These are phyloP conservation scores for Megaustenia siamemsis DNA, from an alignment of 2,888 invertebrate genomes.

Conservation along the genomic window DNA sequence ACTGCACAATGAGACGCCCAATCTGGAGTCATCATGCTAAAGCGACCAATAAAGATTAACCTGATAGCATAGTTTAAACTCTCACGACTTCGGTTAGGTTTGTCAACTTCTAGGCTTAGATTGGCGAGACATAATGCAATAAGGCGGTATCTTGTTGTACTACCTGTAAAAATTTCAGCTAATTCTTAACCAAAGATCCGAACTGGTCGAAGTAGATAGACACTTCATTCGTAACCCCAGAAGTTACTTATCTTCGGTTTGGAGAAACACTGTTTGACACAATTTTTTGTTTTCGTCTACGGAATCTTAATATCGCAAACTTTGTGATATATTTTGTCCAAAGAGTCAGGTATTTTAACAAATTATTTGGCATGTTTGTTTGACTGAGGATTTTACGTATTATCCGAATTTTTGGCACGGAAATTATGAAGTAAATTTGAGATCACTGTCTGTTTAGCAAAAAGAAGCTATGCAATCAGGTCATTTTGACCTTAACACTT, in stretches of 20 bases:
- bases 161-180: constrained; percentile 39
- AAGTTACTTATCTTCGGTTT: background rate
- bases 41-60: constrained; percentile 37
- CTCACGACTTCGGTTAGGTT: background rate
- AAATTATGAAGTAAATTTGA: background rate
- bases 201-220: background rate
- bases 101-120: background rate
- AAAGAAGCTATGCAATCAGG: constrained; percentile 35
- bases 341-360: background rate
- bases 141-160: constrained; percentile 22
- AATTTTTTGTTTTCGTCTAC: background rate
- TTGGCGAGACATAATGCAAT: background rate
- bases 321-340: constrained; percentile 22
- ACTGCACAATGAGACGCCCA: constrained; percentile 32
- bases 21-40: constrained; percentile 2
- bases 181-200: background rate
- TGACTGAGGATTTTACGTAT: background rate
- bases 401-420: background rate
- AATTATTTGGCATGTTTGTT: background rate
- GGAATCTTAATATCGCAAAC: background rate
- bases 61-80: background rate
- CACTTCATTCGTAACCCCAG: background rate
- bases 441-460: background rate
- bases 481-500: constrained; percentile 43
- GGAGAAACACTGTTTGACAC: background rate